Base-by-base conservation (phyloP, 1,140 invertebrate species). In the Lamellibrachia luymesi region DNA sequence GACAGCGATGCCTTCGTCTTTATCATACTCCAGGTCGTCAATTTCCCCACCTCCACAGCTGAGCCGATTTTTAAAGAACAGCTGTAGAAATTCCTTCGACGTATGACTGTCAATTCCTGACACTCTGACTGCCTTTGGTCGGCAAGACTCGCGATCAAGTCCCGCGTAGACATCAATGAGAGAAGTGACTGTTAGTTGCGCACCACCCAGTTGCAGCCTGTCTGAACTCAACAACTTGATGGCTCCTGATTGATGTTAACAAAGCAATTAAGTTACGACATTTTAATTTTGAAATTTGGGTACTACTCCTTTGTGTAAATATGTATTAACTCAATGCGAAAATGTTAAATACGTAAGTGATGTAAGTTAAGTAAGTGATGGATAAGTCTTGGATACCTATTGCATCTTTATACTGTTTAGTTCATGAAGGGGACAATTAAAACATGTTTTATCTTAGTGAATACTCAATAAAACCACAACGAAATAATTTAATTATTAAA, bases 21-120 rank as follows among this genome's bases (percentile, higher is more conserved):
- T 27, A 25, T 51, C 51, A 52, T 92, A 92, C 8, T 49, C 51
- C 27, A 92, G 56, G 7, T 51, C 27, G 5, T 52, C 51, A 52
- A 92, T 92, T 27, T 92, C 4, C 4, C 92, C 92, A 2, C 92
- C 92, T 92, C 92, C 92, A 50, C 38, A 92, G 6, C 50, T 51
- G 27, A 22, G 51, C 51, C 56, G 22, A 51, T 51, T 92, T 50
- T 92, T 50, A 52, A 92, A 56, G 92, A 92, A 92, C 50, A 92
- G 22, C 10, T 8, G 4, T 27, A 92, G 51, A 10, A 56, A 52
- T 4, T 49, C 51, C 51, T 6, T 50, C 51, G 51, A 52, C 25
- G 50, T 92, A 2, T 56, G 6, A 50, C 51, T 51, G 27, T 25
- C 22, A 51, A 92, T 92, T 51, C 56, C 92, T 50, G 27, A 27